These are phyloP conservation scores for Stylophora pistillata DNA, from an alignment of 64 coral and sea anemone species.

Conservation along the genomic window DNA sequence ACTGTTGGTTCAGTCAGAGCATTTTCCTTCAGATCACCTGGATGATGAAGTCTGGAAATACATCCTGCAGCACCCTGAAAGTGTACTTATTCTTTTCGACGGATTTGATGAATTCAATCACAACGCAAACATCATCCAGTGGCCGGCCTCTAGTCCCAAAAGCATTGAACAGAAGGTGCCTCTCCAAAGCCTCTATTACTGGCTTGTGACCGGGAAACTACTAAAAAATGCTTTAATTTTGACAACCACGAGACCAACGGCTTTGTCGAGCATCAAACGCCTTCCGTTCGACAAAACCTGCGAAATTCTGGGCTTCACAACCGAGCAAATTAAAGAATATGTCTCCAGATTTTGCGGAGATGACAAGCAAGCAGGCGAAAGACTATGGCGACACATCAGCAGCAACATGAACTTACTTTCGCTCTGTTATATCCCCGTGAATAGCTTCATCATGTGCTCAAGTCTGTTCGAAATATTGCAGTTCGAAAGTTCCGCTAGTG, in stretches of 20 bases:
- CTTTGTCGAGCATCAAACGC: too few relatives aligned
- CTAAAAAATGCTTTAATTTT: conserved; percentile 27
- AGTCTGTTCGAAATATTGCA: too few relatives aligned
- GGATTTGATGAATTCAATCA: conserved; percentile 38
- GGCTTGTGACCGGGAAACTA: conserved; percentile 24
- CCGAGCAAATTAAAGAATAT: conserved; percentile 55
- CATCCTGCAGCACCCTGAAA: conserved; percentile 21
- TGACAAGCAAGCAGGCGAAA: not conserved
- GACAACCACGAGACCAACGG: not conserved
- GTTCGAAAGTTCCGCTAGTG: not conserved
- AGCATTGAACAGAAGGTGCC: not conserved
- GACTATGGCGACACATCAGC: conserved; percentile 22
- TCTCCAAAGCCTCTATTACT: conserved; percentile 1
- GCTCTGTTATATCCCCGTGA: conserved; percentile 62
- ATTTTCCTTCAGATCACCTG: not conserved
- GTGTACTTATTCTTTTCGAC: not conserved
- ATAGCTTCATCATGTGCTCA: not conserved
- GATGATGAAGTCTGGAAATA: conserved; percentile 62
- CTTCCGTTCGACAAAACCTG: conserved; percentile 17
- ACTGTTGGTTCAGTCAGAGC: conserved; percentile 6
- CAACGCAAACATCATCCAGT: not conserved
- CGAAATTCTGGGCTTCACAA: conserved; percentile 65
- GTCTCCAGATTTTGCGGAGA: conserved; percentile 38
- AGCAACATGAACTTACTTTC: not conserved
- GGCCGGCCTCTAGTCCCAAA: too few relatives aligned